Base-by-base conservation (phyloP, 2,797 vertebrate genomes). In the Phoxinus dragarum region DNA sequence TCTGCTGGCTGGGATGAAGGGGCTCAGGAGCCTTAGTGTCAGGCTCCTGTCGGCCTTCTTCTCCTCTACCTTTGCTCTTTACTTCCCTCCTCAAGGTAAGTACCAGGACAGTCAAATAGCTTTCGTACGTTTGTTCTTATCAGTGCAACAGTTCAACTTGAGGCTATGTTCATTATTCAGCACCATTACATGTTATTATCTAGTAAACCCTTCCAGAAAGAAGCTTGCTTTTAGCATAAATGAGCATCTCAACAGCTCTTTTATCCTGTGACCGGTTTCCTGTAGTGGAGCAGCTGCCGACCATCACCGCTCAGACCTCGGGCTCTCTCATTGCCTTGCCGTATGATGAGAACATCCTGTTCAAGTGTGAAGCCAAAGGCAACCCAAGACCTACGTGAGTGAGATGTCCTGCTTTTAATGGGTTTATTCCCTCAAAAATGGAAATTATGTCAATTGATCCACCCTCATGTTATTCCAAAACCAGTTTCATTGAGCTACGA, bases 311-410 rank as follows among this genome's bases (percentile, higher is more conserved):
- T 64, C 95, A 97, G 36, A 95, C 97, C 9, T 88, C 92, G 44
- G 87, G 93, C 84, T 92, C 93, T 14, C 89, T 97, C 86, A 94
- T 97, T 19, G 96, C 94, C 42, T 96, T 98, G 89, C 96, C 97
- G 17, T 96, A 95, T 21, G 97, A 98, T 54, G 94, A 95, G 31
- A 94, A 91, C 42, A 93, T 97, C 56, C 94, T 92, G 10, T 92
- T 99, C 59, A 95, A 91, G 75, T 99, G 98, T 91, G 96, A 98
- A 91, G 98, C 97, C 40, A 96, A 85, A 92, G 98, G 97, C 86
- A 99, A 98, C 87, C 98, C 98, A 0, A 92, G 93, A 38, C 97
- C 98, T 89, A 89, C 4, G 98, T 99, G 94, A 96, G 97, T 96
- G 44, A 81, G 1, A 80, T 38, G 14, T 84, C 40, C 23, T 40